Evolutionary conservation across 2,113 vertebrate species (phyloP).

Genomic region (Nibea coibor): DNA sequence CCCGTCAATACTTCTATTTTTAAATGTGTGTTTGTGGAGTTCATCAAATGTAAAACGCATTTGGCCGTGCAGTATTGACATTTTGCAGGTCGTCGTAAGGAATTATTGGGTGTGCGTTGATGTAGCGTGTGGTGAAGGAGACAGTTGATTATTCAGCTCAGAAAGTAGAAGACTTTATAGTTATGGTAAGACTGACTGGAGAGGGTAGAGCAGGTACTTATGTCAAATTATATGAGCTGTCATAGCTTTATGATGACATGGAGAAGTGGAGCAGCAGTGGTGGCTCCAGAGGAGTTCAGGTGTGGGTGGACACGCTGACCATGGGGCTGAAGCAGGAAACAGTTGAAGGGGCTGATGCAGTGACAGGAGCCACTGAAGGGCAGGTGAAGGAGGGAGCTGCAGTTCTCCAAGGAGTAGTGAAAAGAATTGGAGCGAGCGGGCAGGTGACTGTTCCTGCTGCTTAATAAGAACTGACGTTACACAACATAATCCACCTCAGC

Average conservation of each 20-base stretch:
- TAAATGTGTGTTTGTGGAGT: not conserved
- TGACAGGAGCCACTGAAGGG: constrained; percentile 23
- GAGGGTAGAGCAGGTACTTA: not conserved
- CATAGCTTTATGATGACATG: not conserved
- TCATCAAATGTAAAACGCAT: not conserved
- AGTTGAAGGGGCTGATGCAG: not conserved
- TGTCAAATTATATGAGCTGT: not conserved
- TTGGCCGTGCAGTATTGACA: not conserved
- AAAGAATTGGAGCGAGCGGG: constrained; percentile 14
- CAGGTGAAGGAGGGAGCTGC: constrained; percentile 30
- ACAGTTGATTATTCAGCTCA: constrained; percentile 5
- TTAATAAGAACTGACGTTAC: constrained; percentile 49
- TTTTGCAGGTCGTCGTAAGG: not conserved
- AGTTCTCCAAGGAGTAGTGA: constrained; percentile 18
- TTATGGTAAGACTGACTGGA: not conserved
- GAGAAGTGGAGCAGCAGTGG: not conserved
- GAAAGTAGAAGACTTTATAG: not conserved
- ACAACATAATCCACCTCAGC: constrained; percentile 54
- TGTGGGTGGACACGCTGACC: constrained; percentile 8
- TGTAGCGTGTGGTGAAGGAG: constrained; percentile 2
- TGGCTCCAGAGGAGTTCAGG: not conserved
- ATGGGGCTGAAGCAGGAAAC: not conserved
- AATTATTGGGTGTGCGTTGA: not conserved
- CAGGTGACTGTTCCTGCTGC: constrained; percentile 12
- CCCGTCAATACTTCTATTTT: not conserved